A percentile compares a stretch with the other conserved stretches of the same genome.
Evolutionary conservation across 2,888 invertebrate species (phyloP).

Genomic region (Lasioglossum lativentre): DNA sequence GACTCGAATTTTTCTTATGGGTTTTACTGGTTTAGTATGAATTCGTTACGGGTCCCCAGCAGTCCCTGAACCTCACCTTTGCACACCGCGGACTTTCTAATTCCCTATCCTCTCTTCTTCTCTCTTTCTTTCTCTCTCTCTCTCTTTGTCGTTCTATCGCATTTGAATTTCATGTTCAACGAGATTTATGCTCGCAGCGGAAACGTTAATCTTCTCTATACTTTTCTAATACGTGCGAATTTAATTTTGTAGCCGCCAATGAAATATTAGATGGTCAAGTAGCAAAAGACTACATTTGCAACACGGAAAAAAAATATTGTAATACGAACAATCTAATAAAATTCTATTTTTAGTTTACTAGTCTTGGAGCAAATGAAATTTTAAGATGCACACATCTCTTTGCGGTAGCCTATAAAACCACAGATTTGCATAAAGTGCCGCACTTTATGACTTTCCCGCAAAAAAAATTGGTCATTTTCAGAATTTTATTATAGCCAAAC

Average conservation of each 20-base stretch:
- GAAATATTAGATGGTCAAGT: neutral
- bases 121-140: neutral
- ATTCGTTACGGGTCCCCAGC: neutral
- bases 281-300: neutral
- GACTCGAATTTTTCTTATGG: neutral
- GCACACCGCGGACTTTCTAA: neutral
- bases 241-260: neutral
- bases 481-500: neutral
- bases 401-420: neutral
- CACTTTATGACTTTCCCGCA: neutral
- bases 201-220: neutral
- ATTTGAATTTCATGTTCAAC: neutral
- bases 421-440: neutral
- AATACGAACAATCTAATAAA: neutral
- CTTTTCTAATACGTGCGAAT: neutral
- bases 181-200: neutral
- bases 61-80: conserved; percentile 6
- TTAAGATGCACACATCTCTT: too few relatives aligned
- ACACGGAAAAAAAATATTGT: neutral
- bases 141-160: neutral
- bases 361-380: neutral
- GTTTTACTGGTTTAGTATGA: neutral
- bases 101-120: neutral
- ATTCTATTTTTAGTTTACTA: neutral
- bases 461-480: neutral